These are phyloP conservation scores for Tricholaema leucomelas DNA, from an alignment of 2,113 vertebrate genomes.

Conservation along the genomic window DNA sequence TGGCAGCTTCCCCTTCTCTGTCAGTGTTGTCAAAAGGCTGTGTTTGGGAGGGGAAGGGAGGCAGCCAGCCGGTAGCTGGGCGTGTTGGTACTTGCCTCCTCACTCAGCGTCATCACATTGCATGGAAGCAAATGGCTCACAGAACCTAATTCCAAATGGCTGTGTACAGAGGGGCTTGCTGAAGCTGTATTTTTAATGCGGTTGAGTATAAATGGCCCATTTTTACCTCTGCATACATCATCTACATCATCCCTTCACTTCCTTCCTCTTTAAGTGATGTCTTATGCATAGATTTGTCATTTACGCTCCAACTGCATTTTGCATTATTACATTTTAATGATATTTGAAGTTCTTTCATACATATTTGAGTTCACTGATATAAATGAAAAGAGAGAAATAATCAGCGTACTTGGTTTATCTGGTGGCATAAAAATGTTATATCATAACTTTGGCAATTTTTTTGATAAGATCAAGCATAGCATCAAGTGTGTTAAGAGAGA, in stretches of 20 bases:
- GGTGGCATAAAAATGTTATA: conserved; percentile 44
- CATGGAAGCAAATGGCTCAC: neutral
- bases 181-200: conserved; percentile 6
- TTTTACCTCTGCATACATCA: conserved; percentile 59
- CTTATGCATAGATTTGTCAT: conserved; percentile 62
- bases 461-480: conserved; percentile 33
- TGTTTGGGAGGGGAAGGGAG: neutral
- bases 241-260: conserved; percentile 51
- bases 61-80: neutral
- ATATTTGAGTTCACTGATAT: conserved; percentile 62
- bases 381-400: conserved; percentile 63
- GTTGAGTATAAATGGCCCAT: conserved; percentile 38
- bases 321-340: conserved; percentile 71
- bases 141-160: neutral
- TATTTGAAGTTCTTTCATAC: conserved; percentile 69
- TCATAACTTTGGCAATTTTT: conserved; percentile 38
- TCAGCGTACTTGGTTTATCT: conserved; percentile 65
- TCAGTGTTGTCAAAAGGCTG: neutral
- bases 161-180: neutral
- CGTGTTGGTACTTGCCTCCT: neutral
- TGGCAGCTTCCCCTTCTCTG: neutral
- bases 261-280: conserved; percentile 55
- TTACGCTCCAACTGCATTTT: conserved; percentile 60
- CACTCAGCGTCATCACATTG: neutral
- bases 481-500: conserved; percentile 6